Base-by-base conservation (phyloP, 2,888 invertebrate species). In the Willowsia nigromaculata region DNA sequence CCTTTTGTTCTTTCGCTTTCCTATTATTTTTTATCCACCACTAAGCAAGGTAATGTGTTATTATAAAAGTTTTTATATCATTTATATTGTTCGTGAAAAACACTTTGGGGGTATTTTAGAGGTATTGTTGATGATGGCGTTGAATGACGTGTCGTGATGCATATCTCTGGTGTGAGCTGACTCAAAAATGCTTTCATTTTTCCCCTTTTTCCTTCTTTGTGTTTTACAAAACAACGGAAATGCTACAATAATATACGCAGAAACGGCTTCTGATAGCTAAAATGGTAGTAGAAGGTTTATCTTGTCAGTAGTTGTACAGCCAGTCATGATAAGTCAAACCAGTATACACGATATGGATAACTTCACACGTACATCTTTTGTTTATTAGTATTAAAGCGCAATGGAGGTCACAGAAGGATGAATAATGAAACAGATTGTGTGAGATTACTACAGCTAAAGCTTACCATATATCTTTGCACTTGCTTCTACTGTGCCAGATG, bases 371-470 rank as follows among this genome's bases (percentile, higher is more conserved):
- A 74, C 50, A 82, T 71, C 82, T 74, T 87, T 74, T 87, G 81
- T 87, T 87, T 87, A 82, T 87, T 87, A 74, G 81, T 71, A 74
- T 87, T 81, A 82, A 87, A 71, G 74, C 74, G 43, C 25, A 82
- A 81, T 87, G 81, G 81, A 87, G 87, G 86, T 86, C 86, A 86
- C 53, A 80, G 25, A 37, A 80, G 86, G 80, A 86, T 86, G 86
- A 86, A 86, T 86, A 86, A 86, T 86, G 86, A 86, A 86, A 80
- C 65, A 86, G 68, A 68, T 80, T 80, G 85, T 71, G 78, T 47
- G 43, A 62, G 62, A 43, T 76, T 71, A 71, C 71, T 71, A 47
- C 43, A 43, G 40, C 71, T 71, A 71, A 68, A 43, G 43, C 71
- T 56, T 18, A 33, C 56, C 59, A 74, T 22, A 43, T 74, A 43